These are phyloP conservation scores for Spatula versicolor DNA, from an alignment of 2,797 vertebrate genomes.

Conservation along the genomic window DNA sequence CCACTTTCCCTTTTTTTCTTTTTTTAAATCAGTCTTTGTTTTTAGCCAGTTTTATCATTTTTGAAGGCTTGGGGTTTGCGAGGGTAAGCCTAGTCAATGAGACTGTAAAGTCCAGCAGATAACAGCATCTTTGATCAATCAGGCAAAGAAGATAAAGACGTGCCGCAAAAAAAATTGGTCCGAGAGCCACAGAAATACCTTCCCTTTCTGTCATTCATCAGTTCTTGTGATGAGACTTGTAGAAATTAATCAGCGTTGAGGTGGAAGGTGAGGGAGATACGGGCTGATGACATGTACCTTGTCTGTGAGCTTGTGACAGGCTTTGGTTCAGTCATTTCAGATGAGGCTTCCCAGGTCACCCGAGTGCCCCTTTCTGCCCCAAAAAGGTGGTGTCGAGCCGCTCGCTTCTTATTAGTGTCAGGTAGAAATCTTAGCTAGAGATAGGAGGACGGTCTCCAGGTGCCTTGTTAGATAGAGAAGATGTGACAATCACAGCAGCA, in stretches of 20 bases:
- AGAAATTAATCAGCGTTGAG: constrained; percentile 35
- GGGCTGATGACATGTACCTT: neutral
- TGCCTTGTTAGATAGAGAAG: constrained; percentile 36
- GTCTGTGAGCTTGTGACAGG: constrained; percentile 2
- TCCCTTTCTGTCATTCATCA: constrained; percentile 26
- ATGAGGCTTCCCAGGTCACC: constrained; percentile 2
- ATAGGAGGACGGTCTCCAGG: neutral
- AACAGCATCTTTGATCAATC: constrained; percentile 7
- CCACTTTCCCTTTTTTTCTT: rapidly evolving
- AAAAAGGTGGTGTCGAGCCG: neutral
- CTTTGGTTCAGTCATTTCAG: constrained; percentile 27
- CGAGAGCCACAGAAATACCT: neutral
- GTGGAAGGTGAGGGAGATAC: constrained; percentile 30
- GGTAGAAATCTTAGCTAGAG: neutral
- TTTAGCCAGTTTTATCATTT: neutral
- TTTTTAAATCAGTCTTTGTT: neutral
- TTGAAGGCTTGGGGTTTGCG: neutral
- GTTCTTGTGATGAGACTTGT: neutral
- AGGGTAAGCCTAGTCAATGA: constrained; percentile 19
- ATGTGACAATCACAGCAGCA: neutral
- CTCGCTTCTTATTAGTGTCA: constrained; percentile 32
- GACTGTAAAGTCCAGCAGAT: neutral
- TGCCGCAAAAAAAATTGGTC: neutral
- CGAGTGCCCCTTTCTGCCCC: neutral
- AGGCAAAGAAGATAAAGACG: constrained; percentile 39